phyloP scores from a whole-genome alignment of 2,113 vertebrate species.

The Eolophus roseicapilla region DNA sequence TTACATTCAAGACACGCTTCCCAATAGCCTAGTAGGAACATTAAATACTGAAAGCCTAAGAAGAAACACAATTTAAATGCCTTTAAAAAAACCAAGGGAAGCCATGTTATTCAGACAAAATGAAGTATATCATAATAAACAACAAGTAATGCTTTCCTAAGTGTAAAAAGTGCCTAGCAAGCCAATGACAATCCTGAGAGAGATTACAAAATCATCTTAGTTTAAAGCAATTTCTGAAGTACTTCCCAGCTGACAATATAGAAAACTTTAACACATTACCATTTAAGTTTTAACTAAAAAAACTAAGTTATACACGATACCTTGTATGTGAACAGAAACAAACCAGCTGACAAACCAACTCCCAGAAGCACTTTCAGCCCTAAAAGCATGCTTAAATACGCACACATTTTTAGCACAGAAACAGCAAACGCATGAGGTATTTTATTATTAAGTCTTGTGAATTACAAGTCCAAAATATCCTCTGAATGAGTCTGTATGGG shows the following conservation, averaged over 20 bases:
- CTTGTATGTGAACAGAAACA: neutral
- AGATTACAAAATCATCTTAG: neutral
- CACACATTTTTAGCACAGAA: neutral
- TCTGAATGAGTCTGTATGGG: neutral
- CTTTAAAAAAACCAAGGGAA: neutral
- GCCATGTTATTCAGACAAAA: neutral
- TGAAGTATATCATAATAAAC: neutral
- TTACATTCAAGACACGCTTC: neutral
- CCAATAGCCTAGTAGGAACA: accelerated
- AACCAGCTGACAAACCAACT: neutral
- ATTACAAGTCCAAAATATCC: neutral
- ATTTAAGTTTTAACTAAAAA: neutral
- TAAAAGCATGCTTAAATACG: neutral
- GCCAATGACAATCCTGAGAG: neutral
- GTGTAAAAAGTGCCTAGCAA: neutral
- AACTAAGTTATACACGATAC: neutral
- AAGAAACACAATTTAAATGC: neutral
- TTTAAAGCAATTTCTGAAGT: neutral
- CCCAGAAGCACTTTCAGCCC: neutral
- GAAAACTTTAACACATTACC: neutral
- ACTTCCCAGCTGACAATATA: neutral
- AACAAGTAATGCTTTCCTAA: neutral
- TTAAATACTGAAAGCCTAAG: neutral
- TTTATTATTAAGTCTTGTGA: neutral
- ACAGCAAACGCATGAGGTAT: neutral